Percentiles rank a stretch among this genome's conserved stretches.
Evolutionary conservation across 2,797 vertebrate genomes (phyloP).

Genomic region (Rhinichthys osculus): DNA sequence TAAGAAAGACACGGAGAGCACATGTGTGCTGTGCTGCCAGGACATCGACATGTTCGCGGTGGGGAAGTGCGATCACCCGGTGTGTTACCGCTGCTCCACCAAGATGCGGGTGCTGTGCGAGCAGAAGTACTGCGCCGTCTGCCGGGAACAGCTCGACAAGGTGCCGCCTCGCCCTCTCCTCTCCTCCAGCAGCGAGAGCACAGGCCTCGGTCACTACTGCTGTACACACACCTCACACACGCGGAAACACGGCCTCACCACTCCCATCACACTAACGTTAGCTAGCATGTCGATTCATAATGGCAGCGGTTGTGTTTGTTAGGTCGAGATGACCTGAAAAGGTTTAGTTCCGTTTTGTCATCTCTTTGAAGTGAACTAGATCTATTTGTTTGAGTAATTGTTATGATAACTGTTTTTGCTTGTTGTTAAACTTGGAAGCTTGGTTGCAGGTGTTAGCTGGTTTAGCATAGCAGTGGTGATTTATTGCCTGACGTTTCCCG

Average conservation of each 20-base stretch:
- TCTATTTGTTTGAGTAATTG: too few species aligned
- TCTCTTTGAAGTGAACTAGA: not conserved
- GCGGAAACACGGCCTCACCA: too few species aligned
- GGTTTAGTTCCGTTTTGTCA: not conserved
- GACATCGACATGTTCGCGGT: conserved; percentile 92
- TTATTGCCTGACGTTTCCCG: not conserved
- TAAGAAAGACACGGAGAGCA: conserved; percentile 80
- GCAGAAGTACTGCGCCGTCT: conserved; percentile 97
- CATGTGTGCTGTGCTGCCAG: conserved; percentile 94
- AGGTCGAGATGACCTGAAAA: not conserved
- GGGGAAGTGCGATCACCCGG: conserved; percentile 96
- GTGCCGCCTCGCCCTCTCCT: conserved; percentile 66
- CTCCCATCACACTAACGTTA: not conserved
- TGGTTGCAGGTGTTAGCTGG: not conserved
- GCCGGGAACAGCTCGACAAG: conserved; percentile 97
- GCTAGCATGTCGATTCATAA: not conserved
- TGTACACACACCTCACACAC: not conserved
- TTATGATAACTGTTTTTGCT: not conserved
- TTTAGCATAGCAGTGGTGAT: not conserved
- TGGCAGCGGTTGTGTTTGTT: not conserved
- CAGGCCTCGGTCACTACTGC: not conserved
- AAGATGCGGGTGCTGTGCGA: conserved; percentile 97
- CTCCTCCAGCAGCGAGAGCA: conserved; percentile 11
- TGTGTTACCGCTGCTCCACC: conserved; percentile 97
- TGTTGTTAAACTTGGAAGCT: not conserved